Evolutionary conservation across 2,888 invertebrate genomes (phyloP), one percentile per base, ranked within the genome.

Genomic region (Eledona agricola): DNA sequence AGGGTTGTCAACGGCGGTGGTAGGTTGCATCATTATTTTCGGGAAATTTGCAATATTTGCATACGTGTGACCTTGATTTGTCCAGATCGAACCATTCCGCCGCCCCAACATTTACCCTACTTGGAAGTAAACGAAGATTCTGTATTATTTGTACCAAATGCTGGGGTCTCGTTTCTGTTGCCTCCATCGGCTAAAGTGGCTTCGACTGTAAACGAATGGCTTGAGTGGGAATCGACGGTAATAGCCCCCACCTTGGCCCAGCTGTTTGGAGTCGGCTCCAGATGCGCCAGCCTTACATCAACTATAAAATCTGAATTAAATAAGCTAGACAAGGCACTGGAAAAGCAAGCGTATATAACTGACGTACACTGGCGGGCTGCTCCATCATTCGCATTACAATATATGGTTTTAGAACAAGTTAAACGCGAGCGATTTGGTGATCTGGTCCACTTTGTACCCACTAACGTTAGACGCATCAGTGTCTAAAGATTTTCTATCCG

Each of bases 371-470:
- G n/a, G n/a, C 78, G n/a, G n/a, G n/a, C n/a, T n/a, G n/a, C n/a
- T n/a, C n/a, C n/a, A 60, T 28, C 19, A 9, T 35, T 9, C 59
- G 23, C 17, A 6, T 49, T 17, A 15, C 19, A 23, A 20, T 40
- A 7, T 29, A 19, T 6, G n/a, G 9, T 78, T 80, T 40, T 72
- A 87, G 86, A 79, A 81, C 50, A 80, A 81, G 57, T 49, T 88
- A 13, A 82, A 85, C 10, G 78, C 85, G 2, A 88, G 85, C 0
- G 92, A 93, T 74, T 77, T 89, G 42, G 80, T 84, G 2, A 77
- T 91, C 54, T 92, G 89, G 88, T 82, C 84, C 25, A 83, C 86
- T 0, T 63, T 92, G 2, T 89, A 87, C 67, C 88, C 88, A 0
- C 63, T 88, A 1, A 73, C 79, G 51, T 77, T 78, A 59, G 84